Conservation (phyloP, 2,797 vertebrate species). For the Sternotherus odoratus region DNA sequence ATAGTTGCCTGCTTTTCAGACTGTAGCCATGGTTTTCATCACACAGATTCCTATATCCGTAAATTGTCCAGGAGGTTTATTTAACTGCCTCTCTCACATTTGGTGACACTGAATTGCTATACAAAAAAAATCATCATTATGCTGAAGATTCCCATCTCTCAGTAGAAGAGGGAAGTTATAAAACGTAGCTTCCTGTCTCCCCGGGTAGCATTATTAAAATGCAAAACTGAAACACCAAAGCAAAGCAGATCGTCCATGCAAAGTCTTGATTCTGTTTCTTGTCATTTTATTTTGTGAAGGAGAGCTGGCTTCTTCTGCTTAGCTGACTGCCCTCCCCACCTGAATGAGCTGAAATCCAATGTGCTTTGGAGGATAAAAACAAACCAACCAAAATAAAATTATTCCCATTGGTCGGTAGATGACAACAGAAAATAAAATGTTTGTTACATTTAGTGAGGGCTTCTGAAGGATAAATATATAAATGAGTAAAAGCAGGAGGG, state of each 20-base stretch:
- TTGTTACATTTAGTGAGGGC: rapidly evolving
- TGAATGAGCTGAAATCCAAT: not conserved
- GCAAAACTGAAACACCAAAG: constrained; percentile 49
- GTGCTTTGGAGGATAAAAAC: not conserved
- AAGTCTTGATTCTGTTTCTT: not conserved
- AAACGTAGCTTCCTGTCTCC: constrained; percentile 68
- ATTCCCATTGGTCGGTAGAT: not conserved
- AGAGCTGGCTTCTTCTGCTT: not conserved
- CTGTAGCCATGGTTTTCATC: not conserved
- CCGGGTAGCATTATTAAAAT: constrained; percentile 66
- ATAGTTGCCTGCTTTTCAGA: not conserved
- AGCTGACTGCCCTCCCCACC: not conserved
- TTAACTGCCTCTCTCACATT: not conserved
- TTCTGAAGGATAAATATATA: constrained; percentile 43
- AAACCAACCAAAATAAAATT: not conserved
- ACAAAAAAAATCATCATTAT: constrained; percentile 4
- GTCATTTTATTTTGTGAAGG: not conserved
- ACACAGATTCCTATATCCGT: not conserved
- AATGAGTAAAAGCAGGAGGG: constrained; percentile 14
- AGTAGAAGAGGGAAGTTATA: constrained; percentile 58
- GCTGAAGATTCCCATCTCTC: constrained; percentile 50
- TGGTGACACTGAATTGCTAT: not conserved
- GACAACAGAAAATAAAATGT: not conserved
- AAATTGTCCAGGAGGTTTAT: not conserved
- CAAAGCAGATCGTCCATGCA: constrained; percentile 45